Evolutionary conservation across 92 coral and sea anemone genomes (phyloP).

Genomic region (Palythoa caribaeorum): DNA sequence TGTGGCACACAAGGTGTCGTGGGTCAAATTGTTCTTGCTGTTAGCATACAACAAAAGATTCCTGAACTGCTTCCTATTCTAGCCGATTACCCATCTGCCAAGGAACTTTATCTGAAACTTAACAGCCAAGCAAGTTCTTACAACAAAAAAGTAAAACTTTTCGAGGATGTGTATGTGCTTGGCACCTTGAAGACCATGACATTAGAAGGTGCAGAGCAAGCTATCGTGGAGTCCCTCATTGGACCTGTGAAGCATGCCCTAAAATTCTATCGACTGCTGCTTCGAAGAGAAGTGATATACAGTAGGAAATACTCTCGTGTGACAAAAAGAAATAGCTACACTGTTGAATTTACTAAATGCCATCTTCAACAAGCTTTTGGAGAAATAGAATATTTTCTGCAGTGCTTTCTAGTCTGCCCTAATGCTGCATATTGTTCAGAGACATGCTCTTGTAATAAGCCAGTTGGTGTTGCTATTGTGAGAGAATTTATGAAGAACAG

Average conservation of each 20-base stretch:
- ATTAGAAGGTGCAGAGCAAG: slow-evolving; percentile 28
- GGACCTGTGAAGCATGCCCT: slow-evolving; percentile 39
- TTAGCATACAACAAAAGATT: slow-evolving; percentile 60
- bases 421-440: slow-evolving; percentile 2
- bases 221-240: slow-evolving; percentile 7
- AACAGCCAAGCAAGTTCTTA: slow-evolving; percentile 8
- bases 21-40: slow-evolving; percentile 57
- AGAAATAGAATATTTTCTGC: slow-evolving; percentile 9
- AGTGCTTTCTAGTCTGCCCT: slow-evolving; percentile 19
- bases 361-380: slow-evolving; percentile 10
- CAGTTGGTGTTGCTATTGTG: slow-evolving; percentile 15
- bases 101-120: slow-evolving; percentile 13
- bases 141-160: slow-evolving; percentile 17
- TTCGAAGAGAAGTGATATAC: slow-evolving; percentile 26
- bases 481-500: slow-evolving; percentile 7
- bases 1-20: slow-evolving; percentile 75
- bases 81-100: not conserved
- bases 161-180: slow-evolving; percentile 21
- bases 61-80: slow-evolving; percentile 60
- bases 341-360: slow-evolving; percentile 10
- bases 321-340: slow-evolving; percentile 30
- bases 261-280: slow-evolving; percentile 23
- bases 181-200: slow-evolving; percentile 28
- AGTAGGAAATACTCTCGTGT: slow-evolving; percentile 28
- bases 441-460: slow-evolving; percentile 2